Conservation (phyloP, 2,888 invertebrate species). For the Drosophila borealis region DNA sequence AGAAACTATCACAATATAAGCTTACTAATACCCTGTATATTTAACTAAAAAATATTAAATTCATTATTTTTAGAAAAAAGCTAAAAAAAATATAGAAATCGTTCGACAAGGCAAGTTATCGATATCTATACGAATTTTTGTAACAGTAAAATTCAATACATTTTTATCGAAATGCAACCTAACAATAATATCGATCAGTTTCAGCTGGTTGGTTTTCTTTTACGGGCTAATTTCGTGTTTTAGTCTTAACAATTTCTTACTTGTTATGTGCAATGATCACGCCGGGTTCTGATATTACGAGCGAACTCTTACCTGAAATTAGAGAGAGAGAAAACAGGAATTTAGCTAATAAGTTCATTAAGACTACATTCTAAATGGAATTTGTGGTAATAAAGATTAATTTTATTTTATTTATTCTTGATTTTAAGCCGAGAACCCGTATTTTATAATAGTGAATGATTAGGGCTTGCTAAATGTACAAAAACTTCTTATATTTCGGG, state of each 20-base stretch:
- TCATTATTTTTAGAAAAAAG: too few relatives aligned
- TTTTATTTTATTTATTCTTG: conserved; percentile 1
- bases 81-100: too few relatives aligned
- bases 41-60: background rate
- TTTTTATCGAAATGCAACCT: too few relatives aligned
- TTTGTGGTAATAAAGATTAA: conserved; percentile 7
- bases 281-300: conserved; percentile 5
- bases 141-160: too few relatives aligned
- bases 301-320: conserved; percentile 66
- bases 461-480: too few relatives aligned
- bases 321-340: conserved; percentile 36
- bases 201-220: background rate
- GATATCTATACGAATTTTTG: too few relatives aligned
- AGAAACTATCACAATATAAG: background rate
- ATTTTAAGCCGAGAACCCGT: background rate
- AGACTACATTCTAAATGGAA: conserved; percentile 11
- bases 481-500: background rate
- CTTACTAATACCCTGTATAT: background rate
- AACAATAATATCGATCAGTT: too few relatives aligned
- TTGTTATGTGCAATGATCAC: conserved; percentile 19
- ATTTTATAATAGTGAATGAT: background rate
- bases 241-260: conserved; percentile 4
- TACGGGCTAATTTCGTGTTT: conserved; percentile 15
- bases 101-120: too few relatives aligned
- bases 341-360: conserved; percentile 22